Base-by-base conservation (phyloP, 2,113 vertebrate species). In the Clarias batrachus region DNA sequence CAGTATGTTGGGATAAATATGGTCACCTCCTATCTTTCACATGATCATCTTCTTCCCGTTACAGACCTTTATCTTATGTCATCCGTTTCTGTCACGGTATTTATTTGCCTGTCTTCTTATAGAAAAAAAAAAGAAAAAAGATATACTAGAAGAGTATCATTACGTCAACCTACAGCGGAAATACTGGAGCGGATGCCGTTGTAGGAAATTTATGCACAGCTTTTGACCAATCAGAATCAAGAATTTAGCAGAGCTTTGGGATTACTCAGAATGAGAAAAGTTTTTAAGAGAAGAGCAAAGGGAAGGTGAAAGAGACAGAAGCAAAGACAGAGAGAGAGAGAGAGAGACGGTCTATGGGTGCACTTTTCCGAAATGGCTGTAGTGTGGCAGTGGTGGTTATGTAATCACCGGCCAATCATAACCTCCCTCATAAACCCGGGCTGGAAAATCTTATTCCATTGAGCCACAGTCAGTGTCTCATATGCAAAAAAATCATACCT, bases 401-500 rank as follows among this genome's bases (percentile, higher is more conserved):
- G 87, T 81, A 86, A 85, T 77, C 74, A 89, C 79, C 48, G 87
- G 89, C 91, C 89, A 89, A 86, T 93, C 87, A 90, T 89, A 91
- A 91, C 90, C 68, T 81, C 59, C 56, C 84, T 63, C 92, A 92
- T 91, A 92, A 92, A 92, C 89, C 88, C 89, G 88, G 86, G 87
- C 92, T 94, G 92, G 91, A 94, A 92, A 92, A 79, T 92, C 62
- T 92, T 91, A 93, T 88, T 93, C 90, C 90, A 88, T 63, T 66
- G 54, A 62, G 79, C 56, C 68, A 25, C 77, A 89, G 86, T 79
- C 66, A 73, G 68, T 52, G 87, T 62, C 68, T 88, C 59, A 91
- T 89, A 91, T 87, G 86, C 90, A 91, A 90, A 92, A 76, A 91
- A 91, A 86, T 48, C 89, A 92, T 76, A 79, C 56, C 60, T 41